Evolutionary conservation across 1,140 invertebrate species (phyloP).

Genomic region (Formica selysi): DNA sequence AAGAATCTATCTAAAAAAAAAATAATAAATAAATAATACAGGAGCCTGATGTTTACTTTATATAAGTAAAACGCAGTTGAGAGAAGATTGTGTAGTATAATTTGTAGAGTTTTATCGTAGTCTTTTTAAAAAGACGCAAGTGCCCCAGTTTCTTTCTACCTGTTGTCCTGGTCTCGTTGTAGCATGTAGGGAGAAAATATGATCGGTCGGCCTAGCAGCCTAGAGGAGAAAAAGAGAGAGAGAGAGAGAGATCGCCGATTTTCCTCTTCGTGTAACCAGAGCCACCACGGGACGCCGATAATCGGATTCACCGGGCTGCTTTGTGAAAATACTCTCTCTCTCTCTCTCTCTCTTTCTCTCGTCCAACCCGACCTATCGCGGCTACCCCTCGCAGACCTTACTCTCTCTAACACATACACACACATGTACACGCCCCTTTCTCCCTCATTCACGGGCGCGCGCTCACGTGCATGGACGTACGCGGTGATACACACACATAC

Average conservation of each 20-base stretch:
- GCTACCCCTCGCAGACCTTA: conserved; percentile 24
- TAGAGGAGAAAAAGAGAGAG: not conserved
- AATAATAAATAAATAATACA: not conserved
- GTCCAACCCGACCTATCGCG: not conserved
- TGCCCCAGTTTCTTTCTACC: conserved; percentile 41
- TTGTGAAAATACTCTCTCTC: conserved; percentile 70
- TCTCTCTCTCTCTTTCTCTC: conserved; percentile 35
- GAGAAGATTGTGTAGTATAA: not conserved
- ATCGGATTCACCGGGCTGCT: conserved; percentile 64
- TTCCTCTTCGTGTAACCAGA: conserved; percentile 41
- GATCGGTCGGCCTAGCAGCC: conserved; percentile 21
- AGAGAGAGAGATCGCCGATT: conserved; percentile 32
- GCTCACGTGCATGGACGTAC: conserved; percentile 41
- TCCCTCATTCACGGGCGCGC: conserved; percentile 47
- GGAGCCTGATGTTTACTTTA: not conserved
- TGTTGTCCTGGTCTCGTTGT: conserved; percentile 30
- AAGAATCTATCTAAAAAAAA: not conserved
- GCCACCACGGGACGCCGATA: conserved; percentile 41
- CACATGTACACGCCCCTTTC: conserved; percentile 35
- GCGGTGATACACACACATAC: not conserved
- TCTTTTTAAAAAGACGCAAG: conserved; percentile 33
- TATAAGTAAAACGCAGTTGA: not conserved
- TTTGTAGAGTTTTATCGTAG: not conserved
- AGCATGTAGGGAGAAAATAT: conserved; percentile 20
- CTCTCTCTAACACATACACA: not conserved